Conservation (phyloP, 1,140 invertebrate species). For the Drosophila saltans region DNA sequence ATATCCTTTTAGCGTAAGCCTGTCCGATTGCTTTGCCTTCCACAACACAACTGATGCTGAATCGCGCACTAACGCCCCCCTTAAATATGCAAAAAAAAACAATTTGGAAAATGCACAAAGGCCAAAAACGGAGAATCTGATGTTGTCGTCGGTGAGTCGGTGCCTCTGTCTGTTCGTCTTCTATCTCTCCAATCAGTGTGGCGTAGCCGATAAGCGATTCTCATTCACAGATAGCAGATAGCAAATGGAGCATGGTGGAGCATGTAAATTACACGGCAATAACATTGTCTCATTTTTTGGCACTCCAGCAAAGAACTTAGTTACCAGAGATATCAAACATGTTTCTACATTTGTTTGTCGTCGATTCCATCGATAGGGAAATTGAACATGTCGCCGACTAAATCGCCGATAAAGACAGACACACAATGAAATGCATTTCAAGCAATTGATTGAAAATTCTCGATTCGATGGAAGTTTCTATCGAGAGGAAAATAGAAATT, state of each 20-base stretch:
- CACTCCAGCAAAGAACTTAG: constrained; percentile 20
- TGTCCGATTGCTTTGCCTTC: constrained; percentile 26
- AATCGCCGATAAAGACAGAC: constrained; percentile 17
- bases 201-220: constrained; percentile 46
- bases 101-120: constrained; percentile 73
- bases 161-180: constrained; percentile 17
- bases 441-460: not conserved
- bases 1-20: constrained; percentile 28
- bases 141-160: constrained; percentile 16
- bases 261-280: constrained; percentile 79
- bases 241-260: constrained; percentile 9
- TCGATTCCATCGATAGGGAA: constrained; percentile 38
- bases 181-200: constrained; percentile 41
- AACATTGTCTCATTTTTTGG: constrained; percentile 51
- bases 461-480: no score
- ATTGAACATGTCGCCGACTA: constrained; percentile 44
- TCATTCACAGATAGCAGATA: constrained; percentile 57
- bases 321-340: constrained; percentile 7
- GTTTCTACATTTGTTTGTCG: constrained; percentile 30
- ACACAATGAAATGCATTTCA: constrained; percentile 17
- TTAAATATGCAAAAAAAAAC: constrained; percentile 78
- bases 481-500: no score
- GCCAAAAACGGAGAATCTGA: constrained; percentile 24
- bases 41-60: constrained; percentile 56
- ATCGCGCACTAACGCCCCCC: constrained; percentile 37